These are phyloP conservation scores for Bagarius yarrelli DNA, from an alignment of 2,113 vertebrate genomes.

Conservation along the genomic window DNA sequence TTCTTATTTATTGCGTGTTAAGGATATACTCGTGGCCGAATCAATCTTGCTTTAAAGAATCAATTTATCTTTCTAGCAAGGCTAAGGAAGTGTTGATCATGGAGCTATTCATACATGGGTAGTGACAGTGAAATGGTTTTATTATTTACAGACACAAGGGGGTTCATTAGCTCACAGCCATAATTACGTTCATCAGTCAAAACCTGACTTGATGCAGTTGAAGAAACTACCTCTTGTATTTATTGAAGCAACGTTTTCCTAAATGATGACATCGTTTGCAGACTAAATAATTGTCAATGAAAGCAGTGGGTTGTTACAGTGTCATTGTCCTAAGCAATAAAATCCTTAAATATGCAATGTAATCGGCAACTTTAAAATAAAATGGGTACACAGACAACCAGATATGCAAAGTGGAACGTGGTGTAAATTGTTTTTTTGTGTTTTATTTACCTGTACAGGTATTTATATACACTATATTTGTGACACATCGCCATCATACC, in stretches of 20 bases:
- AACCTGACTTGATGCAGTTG: slow-evolving; percentile 39
- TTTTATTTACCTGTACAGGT: no score
- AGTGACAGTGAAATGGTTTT: slow-evolving; percentile 34
- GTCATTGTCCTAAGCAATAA: not conserved
- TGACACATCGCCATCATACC: no score
- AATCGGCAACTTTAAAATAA: not conserved
- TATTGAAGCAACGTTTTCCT: slow-evolving; percentile 40
- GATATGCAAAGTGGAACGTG: no score
- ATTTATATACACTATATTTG: no score
- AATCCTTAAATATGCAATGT: not conserved
- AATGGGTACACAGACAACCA: no score
- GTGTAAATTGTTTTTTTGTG: no score
- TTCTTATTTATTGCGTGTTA: slow-evolving; percentile 1
- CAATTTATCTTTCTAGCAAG: slow-evolving; percentile 33
- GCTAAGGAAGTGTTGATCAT: slow-evolving; percentile 40
- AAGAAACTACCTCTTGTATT: slow-evolving; percentile 31
- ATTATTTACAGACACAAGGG: slow-evolving; percentile 50
- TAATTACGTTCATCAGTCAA: slow-evolving; percentile 49
- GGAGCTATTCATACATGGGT: slow-evolving; percentile 39
- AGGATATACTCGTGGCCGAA: slow-evolving; percentile 27
- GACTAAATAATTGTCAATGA: slow-evolving; percentile 12
- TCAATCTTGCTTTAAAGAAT: slow-evolving; percentile 36
- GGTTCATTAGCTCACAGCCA: slow-evolving; percentile 50
- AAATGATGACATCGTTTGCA: slow-evolving; percentile 25
- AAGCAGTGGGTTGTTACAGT: not conserved